A percentile compares a stretch with the other conserved stretches of the same genome.
phyloP scores from a whole-genome alignment of 1,140 invertebrate genomes.

The Augochlora pura region DNA sequence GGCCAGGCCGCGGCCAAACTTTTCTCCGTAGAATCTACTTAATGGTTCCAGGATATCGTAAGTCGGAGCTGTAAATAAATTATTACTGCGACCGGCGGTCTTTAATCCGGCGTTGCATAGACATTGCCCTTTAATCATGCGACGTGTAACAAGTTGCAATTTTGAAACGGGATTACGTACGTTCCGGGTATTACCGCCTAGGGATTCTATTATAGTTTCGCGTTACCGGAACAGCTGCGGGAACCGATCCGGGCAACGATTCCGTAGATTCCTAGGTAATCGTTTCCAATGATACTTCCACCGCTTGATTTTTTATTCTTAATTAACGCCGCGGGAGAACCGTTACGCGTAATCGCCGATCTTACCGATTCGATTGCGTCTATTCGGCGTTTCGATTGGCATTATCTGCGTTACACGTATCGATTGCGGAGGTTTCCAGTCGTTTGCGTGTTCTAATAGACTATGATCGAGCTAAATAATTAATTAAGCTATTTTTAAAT shows the following conservation, averaged over 20 bases:
- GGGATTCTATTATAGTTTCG: conserved; percentile 11
- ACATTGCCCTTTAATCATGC: conserved; percentile 45
- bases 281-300: conserved; percentile 7
- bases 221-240: background rate
- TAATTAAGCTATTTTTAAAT: no score
- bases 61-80: conserved; percentile 58
- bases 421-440: background rate
- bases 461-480: no score
- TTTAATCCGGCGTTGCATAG: conserved; percentile 45
- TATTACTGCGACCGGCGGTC: conserved; percentile 51
- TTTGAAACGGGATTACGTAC: conserved; percentile 34
- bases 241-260: background rate
- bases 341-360: background rate
- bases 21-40: conserved; percentile 58
- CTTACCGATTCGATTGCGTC: background rate
- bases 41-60: conserved; percentile 56
- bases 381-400: background rate
- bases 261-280: background rate
- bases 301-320: background rate
- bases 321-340: background rate
- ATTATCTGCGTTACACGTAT: background rate
- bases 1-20: conserved; percentile 56
- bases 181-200: background rate
- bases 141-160: conserved; percentile 39
- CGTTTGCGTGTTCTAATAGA: no score